Percentiles rank a stretch among this genome's conserved stretches.
Evolutionary conservation across 1,140 invertebrate species (phyloP).

Genomic region (Mesaphorura yosii): DNA sequence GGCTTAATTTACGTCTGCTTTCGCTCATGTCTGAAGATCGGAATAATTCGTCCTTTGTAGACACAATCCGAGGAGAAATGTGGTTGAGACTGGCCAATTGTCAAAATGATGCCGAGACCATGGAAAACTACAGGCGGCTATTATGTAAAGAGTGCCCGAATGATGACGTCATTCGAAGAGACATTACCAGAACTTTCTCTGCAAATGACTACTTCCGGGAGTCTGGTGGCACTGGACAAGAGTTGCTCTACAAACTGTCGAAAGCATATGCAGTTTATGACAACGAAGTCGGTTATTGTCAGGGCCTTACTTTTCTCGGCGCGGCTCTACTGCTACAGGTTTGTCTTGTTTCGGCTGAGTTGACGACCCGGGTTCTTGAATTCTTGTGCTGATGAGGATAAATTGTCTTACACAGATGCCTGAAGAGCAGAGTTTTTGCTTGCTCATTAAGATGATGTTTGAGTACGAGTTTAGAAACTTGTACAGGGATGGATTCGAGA

Average conservation of each 20-base stretch:
- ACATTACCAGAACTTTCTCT: slow-evolving; percentile 96
- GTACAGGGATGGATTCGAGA: slow-evolving; percentile 93
- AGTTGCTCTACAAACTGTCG: slow-evolving; percentile 86
- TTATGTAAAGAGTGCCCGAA: slow-evolving; percentile 65
- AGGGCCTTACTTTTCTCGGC: slow-evolving; percentile 92
- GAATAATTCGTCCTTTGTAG: slow-evolving; percentile 34
- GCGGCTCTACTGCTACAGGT: slow-evolving; percentile 91
- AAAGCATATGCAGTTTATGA: slow-evolving; percentile 96
- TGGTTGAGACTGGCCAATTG: slow-evolving; percentile 89
- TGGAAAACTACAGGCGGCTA: slow-evolving; percentile 81
- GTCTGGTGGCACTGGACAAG: slow-evolving; percentile 79
- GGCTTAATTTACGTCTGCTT: not conserved
- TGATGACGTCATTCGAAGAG: slow-evolving; percentile 85
- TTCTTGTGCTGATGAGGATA: no score
- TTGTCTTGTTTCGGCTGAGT: no score
- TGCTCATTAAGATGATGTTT: slow-evolving; percentile 94
- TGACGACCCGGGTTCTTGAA: no score
- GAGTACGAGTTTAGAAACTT: slow-evolving; percentile 86
- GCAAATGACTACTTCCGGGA: slow-evolving; percentile 97
- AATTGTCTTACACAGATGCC: slow-evolving; percentile 78
- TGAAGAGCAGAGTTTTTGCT: slow-evolving; percentile 97
- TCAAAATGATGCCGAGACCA: slow-evolving; percentile 67
- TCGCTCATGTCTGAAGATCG: not conserved
- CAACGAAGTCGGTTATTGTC: slow-evolving; percentile 95
- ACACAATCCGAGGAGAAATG: slow-evolving; percentile 89